Base-by-base conservation (phyloP, 2,113 vertebrate genomes). In the Ia io region DNA sequence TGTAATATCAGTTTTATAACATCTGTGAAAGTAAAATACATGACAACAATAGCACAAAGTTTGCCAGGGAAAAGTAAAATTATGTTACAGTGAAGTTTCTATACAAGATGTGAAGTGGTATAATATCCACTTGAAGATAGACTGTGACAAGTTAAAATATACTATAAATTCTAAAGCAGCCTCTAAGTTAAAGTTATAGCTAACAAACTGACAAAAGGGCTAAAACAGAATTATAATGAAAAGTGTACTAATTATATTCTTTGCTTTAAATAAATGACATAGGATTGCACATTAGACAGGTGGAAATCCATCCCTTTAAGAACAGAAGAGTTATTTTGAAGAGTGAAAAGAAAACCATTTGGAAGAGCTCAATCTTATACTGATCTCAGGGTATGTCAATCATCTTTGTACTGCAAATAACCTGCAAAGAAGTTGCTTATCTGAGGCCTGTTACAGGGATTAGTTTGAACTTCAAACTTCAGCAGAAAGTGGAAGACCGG, bases 381-480 rank as follows among this genome's bases (percentile, higher is more conserved):
- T 59, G 10, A 80, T 42, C 20, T 71, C 25, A 28, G 32, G 42
- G 17, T 28, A 16, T 51, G 20, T 25, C 35, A 42, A 63, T 67
- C n/a, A 70, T 70, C 28, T 90, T n/a, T 40, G 20, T 59, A 40
- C 42, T 77, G 17, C 10, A 71, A 59, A 67, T 49, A 79, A 74
- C 32, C 35, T 44, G 80, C 67, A 65, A 67, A 71, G 25, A 88
- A 51, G 42, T 63, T 83, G 37, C 37, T 30, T 14, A 20, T 8
- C 61, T 37, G 16, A 65, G 84, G 16, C 28, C 13, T 74, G 2
- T 61, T 56, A 2, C 1, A 40, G 35, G 14, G 65, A 79, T 78
- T 84, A 56, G 9, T 6, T 91, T 44, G 9, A 91, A 85, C 74
- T 65, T 93, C 51, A 79, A 91, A 85, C 74, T 59, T 94, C 51